These are phyloP conservation scores for Synanthedon andrenaeformis DNA, from an alignment of 2,888 invertebrate species.

Conservation along the genomic window DNA sequence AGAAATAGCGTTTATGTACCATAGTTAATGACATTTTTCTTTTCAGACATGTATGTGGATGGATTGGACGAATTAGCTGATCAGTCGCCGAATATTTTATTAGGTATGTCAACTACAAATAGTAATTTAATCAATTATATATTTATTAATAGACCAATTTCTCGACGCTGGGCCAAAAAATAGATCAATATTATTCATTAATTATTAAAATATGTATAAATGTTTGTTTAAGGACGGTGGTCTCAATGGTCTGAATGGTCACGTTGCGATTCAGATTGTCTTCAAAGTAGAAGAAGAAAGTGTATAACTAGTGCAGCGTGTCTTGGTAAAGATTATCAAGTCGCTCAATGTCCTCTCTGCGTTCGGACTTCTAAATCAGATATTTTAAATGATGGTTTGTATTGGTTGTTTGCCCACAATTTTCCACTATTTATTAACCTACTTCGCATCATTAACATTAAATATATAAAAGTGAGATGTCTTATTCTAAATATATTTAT, in stretches of 20 bases:
- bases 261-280: slow-evolving; percentile 88
- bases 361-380: slow-evolving; percentile 56
- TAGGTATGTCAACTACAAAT: slow-evolving; percentile 21
- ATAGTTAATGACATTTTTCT: background rate
- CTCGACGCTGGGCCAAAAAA: too few relatives aligned
- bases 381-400: slow-evolving; percentile 41
- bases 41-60: slow-evolving; percentile 50
- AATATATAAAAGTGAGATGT: too few relatives aligned
- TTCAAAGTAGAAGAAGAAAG: slow-evolving; percentile 82
- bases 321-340: slow-evolving; percentile 52
- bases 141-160: too few relatives aligned
- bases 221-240: slow-evolving; percentile 74
- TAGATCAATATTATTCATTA: too few relatives aligned
- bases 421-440: background rate
- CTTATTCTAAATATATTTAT: too few relatives aligned
- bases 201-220: too few relatives aligned
- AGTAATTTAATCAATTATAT: too few relatives aligned
- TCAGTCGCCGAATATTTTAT: slow-evolving; percentile 48
- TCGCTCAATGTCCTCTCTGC: slow-evolving; percentile 51
- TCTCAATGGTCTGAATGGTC: slow-evolving; percentile 93
- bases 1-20: too few relatives aligned
- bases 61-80: slow-evolving; percentile 53
- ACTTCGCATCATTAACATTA: too few relatives aligned
- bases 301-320: slow-evolving; percentile 69
- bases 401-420: background rate